Base-by-base conservation (phyloP, 2,113 vertebrate genomes). In the Paratilapia polleni region DNA sequence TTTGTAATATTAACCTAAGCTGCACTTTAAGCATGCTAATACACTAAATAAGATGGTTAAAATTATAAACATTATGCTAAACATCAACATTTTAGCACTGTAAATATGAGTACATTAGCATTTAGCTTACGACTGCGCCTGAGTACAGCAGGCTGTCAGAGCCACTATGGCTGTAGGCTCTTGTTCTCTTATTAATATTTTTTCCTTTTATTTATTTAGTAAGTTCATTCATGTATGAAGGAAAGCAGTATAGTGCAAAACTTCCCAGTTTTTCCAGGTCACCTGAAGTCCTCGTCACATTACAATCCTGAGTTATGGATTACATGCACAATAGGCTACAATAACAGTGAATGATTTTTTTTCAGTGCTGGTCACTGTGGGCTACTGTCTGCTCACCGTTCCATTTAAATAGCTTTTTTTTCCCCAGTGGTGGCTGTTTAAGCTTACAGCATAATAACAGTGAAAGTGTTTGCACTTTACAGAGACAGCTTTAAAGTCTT, bases 381-480 rank as follows among this genome's bases (percentile, higher is more conserved):
- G 43, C 68, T 38, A 24, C 77, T 12, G 62, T 26, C 58, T 88
- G 47, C 76, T 78, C n/a, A 3, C 75, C 78, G 62, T 54, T 80
- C 78, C 80, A 80, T 88, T 87, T 80, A 82, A 86, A 89, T 75
- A 10, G 41, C 58, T 26, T 84, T 17, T 83, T 84, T 68, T 1
- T 9, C 64, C 57, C 80, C 54, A 19, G n/a, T 31, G 73, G 85
- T 75, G 61, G 64, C 75, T 85, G 62, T 91, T 90, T 82, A 90
- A 87, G 78, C 8, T 5, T 63, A 57, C 58, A 19, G 34, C 78
- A 81, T 81, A 88, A 86, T 82, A 88, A 87, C 66, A 75, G 73
- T 19, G 28, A 85, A 84, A 88, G 90, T 88, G 83, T 89, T 92
- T 84, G 85, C 90, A 85, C 89, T 94, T 92, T 88, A 74, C 77